Evolutionary conservation across 2,797 vertebrate species (phyloP), one percentile per base, ranked within the genome.

Genomic region (Odontamblyopus rebecca): DNA sequence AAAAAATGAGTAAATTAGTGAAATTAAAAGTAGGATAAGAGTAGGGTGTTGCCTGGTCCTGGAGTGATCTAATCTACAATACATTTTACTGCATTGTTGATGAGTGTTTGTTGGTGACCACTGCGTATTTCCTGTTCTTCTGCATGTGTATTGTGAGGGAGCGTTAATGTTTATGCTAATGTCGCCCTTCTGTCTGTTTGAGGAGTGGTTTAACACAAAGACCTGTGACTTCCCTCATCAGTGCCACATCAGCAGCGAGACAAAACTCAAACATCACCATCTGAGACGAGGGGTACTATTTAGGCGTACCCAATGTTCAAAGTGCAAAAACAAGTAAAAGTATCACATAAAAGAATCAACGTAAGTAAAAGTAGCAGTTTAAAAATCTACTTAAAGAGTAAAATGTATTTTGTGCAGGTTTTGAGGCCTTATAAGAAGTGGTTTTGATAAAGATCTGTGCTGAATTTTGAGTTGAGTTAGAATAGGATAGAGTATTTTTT

Each of bases 181-280:
- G 29, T 2, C 4, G 3, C 3, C 3, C 32, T 63, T n/a, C n/a
- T 63, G 61, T 41, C 41, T 27, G 63, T 65, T 65, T 50, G 41
- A 65, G 26, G 5, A 30, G 44, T 29, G 15, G 41, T 48, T 66
- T 66, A 29, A 29, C 41, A 29, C 44, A 29, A 50, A 15, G 41
- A 50, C 44, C 44, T 66, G 63, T 50, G 41, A 66, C 63, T 66
- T 66, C 63, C 41, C 51, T 23, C 26, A 51, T 50, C 44, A 66
- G 26, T 5, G 62, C 23, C 62, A 65, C 62, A 65, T 65, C 62
- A 65, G 38, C 38, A 64, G 35, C 15, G 38, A 38, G 9, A 26
- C 41, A 29, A 66, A 32, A 44, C 44, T 51, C n/a, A 65, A 1
- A 6, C 11, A 15, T 13, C 13, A 13, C 1, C 48, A 7, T 44